Base-by-base conservation (phyloP, 2,797 vertebrate species). In the Gallinago nigripennis region DNA sequence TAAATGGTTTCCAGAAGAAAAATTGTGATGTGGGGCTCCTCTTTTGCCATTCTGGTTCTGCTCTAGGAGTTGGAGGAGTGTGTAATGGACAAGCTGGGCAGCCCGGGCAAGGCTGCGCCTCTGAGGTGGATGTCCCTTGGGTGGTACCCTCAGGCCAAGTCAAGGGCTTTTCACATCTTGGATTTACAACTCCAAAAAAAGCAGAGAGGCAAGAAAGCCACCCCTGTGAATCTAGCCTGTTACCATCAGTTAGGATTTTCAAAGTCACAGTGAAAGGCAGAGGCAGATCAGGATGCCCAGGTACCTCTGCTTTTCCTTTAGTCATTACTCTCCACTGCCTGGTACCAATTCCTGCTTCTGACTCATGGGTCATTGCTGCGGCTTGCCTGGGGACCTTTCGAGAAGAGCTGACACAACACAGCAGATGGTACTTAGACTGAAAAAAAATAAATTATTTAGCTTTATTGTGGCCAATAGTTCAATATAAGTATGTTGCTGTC, bases 71-170 rank as follows among this genome's bases (percentile, higher is more conserved):
- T 11, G 28, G 39, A 24, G 9, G 4, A 57, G 2, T 0, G 0
- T 31, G 14, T 39, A 18, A 41, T 1, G 3, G 27, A 63, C 4
- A 8, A 77, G 16, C 13, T 50, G 19, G 41, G 13, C 37, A 63
- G 8, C 4, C 16, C 0, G 0, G 12, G 31, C 41, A 30, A 61
- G 43, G 41, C 15, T 17, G 8, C 0, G 0, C 2, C 15, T 60
- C 35, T 51, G 12, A 9, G 7, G 31, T 28, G 3, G 11, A 31
- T 35, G 24, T 11, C 31, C 24, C 21, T 53, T 57, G 11, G 5
- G 21, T 41, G 45, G 30, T 33, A 71, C 8, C 18, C 28, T 31
- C 4, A 11, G 58, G 41, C 10, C 19, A 68, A 56, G 13, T 6
- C 58, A 75, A 72, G 14, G 27, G 20, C 6, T 72, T 76, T 82